These are phyloP conservation scores for Thelaira solivaga DNA, from an alignment of 2,888 invertebrate species.

Conservation along the genomic window DNA sequence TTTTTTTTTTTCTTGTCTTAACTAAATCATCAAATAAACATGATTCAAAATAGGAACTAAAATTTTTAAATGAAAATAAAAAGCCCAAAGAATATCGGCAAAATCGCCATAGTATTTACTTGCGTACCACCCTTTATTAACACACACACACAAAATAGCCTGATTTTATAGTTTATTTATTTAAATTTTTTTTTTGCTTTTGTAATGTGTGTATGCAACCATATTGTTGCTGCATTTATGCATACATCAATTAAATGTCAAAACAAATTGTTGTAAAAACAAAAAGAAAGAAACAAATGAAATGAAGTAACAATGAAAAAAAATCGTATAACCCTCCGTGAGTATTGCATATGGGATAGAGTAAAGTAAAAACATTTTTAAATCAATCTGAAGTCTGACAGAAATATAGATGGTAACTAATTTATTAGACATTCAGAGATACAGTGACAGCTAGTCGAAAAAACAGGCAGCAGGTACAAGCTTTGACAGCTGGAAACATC, in stretches of 20 bases:
- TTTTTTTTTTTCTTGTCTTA: no score
- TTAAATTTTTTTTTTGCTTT: not conserved
- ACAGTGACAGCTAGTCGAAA: not conserved
- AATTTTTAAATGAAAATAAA: no score
- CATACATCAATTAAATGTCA: conserved; percentile 64
- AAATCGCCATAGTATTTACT: no score
- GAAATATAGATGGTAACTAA: conserved; percentile 13
- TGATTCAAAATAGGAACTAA: no score
- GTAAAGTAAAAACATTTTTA: not conserved
- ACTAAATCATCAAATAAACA: no score
- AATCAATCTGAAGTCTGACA: conserved; percentile 16
- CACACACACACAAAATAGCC: conserved; percentile 19
- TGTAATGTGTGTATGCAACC: conserved; percentile 34
- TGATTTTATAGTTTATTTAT: conserved; percentile 29
- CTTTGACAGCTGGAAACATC: not conserved
- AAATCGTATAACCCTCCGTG: conserved; percentile 24
- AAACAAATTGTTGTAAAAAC: conserved; percentile 50
- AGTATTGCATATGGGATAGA: not conserved
- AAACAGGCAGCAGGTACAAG: not conserved
- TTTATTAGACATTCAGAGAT: conserved; percentile 19
- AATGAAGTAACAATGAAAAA: conserved; percentile 9
- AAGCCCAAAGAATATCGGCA: no score
- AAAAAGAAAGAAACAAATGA: not conserved
- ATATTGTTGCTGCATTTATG: conserved; percentile 51
- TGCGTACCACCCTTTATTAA: no score